Evolutionary conservation across 2,113 vertebrate species (phyloP), one percentile per base, ranked within the genome.

Genomic region (Brachyistius frenatus): DNA sequence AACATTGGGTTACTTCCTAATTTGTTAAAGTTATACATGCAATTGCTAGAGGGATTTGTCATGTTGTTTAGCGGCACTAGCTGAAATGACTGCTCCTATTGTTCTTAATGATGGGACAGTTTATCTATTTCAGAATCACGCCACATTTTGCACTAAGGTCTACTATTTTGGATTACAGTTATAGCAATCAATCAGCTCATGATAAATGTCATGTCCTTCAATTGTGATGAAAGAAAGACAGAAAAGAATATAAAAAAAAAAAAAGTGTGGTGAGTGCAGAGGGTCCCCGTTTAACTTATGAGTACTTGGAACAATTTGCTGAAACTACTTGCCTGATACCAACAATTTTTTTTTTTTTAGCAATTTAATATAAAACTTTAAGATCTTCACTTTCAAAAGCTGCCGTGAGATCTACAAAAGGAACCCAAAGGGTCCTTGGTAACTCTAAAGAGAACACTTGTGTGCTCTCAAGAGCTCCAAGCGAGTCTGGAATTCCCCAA

Each of bases 1-100:
- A 36, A 7, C 0, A 4, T 37, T 30, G 37, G 0, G 5, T 31
- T 31, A 2, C 35, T 23, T 39, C 52, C 3, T 36, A 5, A 3
- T 31, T 31, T 31, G 23, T 23, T 52, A 16, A 32, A 66, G 47
- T 31, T 23, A 37, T 39, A 0, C 16, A n/a, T n/a, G n/a, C 16
- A 50, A 16, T n/a, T 16, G 7, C 49, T 50, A 16, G 5, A 16
- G 15, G 16, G 49, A 16, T 50, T 50, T 50, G 14, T 1, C 23
- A 23, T 23, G 23, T 23, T 23, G 23, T 23, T 66, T 37, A 37
- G 36, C 14, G 39, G 31, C 14, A 50, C 15, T n/a, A 16, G 5
- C 16, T 50, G 49, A 50, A n/a, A 50, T 50, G 49, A n/a, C 49
- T 50, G 49, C 16, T 50, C 15, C 16, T 50, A 16, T 5, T 50